Conservation (phyloP, 2,888 invertebrate species). For the Rhogogaster chlorosoma region DNA sequence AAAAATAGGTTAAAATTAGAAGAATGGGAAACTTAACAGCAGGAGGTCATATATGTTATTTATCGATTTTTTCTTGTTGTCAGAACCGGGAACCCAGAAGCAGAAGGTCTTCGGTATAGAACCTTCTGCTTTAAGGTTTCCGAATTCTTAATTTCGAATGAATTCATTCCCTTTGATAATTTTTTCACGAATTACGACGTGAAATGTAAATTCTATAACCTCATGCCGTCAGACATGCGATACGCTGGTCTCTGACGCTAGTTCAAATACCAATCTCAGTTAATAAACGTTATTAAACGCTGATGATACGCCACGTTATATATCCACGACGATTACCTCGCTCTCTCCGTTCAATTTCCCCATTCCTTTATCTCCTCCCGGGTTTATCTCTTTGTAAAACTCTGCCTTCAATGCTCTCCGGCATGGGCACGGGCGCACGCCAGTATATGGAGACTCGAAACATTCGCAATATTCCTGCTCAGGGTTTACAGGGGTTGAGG, state of each 20-base stretch:
- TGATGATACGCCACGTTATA: neutral
- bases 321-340: neutral
- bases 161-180: too few relatives aligned
- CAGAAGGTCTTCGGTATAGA: too few relatives aligned
- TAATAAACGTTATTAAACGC: neutral
- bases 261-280: neutral
- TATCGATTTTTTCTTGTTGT: too few relatives aligned
- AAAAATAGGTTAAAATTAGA: too few relatives aligned
- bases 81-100: too few relatives aligned
- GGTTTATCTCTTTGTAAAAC: conserved; percentile 15
- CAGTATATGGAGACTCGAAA: conserved; percentile 20
- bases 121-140: too few relatives aligned
- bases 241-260: neutral
- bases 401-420: neutral
- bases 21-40: too few relatives aligned
- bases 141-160: too few relatives aligned
- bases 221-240: neutral
- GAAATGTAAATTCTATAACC: too few relatives aligned
- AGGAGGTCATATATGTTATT: too few relatives aligned
- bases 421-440: neutral
- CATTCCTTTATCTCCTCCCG: neutral
- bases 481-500: neutral
- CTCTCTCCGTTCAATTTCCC: neutral
- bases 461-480: conserved; percentile 47
- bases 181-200: too few relatives aligned